Evolutionary conservation across 2,797 vertebrate genomes (phyloP), one percentile per base, ranked within the genome.

Genomic region (Halcyon leucocephala): DNA sequence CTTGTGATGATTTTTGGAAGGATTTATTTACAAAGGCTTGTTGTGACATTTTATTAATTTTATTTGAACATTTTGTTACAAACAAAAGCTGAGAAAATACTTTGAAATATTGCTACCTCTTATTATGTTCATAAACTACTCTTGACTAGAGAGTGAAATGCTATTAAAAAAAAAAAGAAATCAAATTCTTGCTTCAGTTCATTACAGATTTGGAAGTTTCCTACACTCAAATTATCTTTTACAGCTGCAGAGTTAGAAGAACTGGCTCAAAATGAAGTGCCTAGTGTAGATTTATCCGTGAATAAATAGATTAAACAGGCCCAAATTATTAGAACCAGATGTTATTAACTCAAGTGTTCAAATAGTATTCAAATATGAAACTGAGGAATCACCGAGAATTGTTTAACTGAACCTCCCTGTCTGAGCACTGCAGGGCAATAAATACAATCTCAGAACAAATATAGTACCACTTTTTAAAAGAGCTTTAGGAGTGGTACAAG

Each of bases 11-110:
- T 10, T 84, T 89, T 74, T 82, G 29, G 61, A 92, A 89, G 46
- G 74, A 80, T 93, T 94, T 95, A 80, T 89, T 97, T 87, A 26
- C 37, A 57, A 70, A 4, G 7, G 10, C 19, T 87, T 82, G 72
- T 64, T 89, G 83, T 12, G 26, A 44, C 87, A 79, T 85, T 82
- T 93, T 87, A 73, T 82, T 87, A 66, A 82, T 92, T 95, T 94
- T 77, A 77, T 94, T 92, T 46, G 64, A 77, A 42, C 42, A 12
- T 86, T 93, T 97, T 93, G 89, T 93, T 85, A 69, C 44, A 19
- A 76, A 89, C 25, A 82, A 70, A 91, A 86, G 44, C 65, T 42
- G 74, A 86, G 24, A 79, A 95, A 95, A 93, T 61, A 35, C 64
- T 73, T 71, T 61, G 64, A 95, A 87, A 86, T 94, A 96, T 22